Evolutionary conservation across 1,140 invertebrate genomes (phyloP).

Genomic region (Diorhabda carinulata): DNA sequence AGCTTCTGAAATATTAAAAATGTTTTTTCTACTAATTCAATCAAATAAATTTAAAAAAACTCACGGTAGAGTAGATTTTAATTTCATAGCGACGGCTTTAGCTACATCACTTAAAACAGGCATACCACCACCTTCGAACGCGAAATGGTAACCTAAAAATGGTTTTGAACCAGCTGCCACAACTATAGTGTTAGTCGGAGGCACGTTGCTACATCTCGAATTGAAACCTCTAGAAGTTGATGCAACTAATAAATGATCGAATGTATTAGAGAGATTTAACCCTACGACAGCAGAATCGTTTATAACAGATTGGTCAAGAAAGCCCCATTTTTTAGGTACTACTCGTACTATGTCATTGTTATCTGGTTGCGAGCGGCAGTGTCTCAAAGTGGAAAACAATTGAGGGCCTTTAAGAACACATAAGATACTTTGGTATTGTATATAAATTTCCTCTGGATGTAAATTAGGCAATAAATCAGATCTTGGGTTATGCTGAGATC

Average conservation of each 20-base stretch:
- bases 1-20: slow-evolving; percentile 48
- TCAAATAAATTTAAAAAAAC: slow-evolving; percentile 37
- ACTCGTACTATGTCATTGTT: slow-evolving; percentile 62
- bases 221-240: slow-evolving; percentile 76
- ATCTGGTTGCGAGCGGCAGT: slow-evolving; percentile 75
- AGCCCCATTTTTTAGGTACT: slow-evolving; percentile 79
- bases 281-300: slow-evolving; percentile 78
- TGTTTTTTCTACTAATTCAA: neutral
- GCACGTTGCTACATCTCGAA: slow-evolving; percentile 66
- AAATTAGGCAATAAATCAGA: slow-evolving; percentile 55
- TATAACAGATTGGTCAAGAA: slow-evolving; percentile 70
- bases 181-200: slow-evolving; percentile 74
- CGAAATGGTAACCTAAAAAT: slow-evolving; percentile 84
- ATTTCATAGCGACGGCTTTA: slow-evolving; percentile 81
- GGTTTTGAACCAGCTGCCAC: slow-evolving; percentile 77
- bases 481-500: slow-evolving; percentile 64
- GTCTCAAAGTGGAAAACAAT: slow-evolving; percentile 75
- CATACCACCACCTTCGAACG: slow-evolving; percentile 75
- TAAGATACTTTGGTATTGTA: slow-evolving; percentile 71
- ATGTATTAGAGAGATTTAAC: slow-evolving; percentile 69
- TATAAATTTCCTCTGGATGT: slow-evolving; percentile 74
- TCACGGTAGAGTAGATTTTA: slow-evolving; percentile 82
- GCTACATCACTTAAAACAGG: slow-evolving; percentile 79
- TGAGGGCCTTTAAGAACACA: slow-evolving; percentile 81
- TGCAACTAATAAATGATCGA: slow-evolving; percentile 81